Percentiles rank a stretch among this genome's conserved stretches.
Evolutionary conservation across 2,888 invertebrate species (phyloP).

Genomic region (Sinelater perroti): DNA sequence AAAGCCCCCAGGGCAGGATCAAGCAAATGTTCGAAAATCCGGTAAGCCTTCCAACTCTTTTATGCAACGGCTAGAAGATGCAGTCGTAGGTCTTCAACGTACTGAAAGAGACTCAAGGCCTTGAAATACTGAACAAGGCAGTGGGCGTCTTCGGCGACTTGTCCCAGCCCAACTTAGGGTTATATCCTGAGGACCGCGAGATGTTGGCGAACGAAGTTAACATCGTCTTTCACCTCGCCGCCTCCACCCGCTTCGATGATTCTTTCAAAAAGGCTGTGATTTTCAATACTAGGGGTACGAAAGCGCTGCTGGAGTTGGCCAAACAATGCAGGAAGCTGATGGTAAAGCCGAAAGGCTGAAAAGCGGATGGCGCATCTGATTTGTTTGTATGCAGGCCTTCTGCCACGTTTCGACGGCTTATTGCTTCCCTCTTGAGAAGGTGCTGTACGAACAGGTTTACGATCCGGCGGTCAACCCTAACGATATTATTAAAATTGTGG

Average conservation of each 20-base stretch:
- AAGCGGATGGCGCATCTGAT: no score
- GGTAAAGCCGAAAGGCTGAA: slow-evolving; percentile 62
- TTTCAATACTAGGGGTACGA: slow-evolving; percentile 92
- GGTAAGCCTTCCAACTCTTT: slow-evolving; percentile 79
- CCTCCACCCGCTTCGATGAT: slow-evolving; percentile 87
- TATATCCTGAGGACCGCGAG: slow-evolving; percentile 72
- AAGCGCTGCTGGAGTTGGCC: slow-evolving; percentile 84
- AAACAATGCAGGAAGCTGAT: slow-evolving; percentile 78
- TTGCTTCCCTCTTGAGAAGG: slow-evolving; percentile 84
- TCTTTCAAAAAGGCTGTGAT: slow-evolving; percentile 87
- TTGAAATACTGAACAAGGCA: slow-evolving; percentile 69
- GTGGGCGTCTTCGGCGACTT: slow-evolving; percentile 5
- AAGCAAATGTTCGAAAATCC: slow-evolving; percentile 75
- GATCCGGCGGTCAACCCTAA: slow-evolving; percentile 82
- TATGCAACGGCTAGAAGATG: neutral
- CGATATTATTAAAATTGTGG: slow-evolving; percentile 77
- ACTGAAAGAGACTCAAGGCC: slow-evolving; percentile 67
- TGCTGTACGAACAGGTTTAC: slow-evolving; percentile 86
- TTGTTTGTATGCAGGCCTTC: no score
- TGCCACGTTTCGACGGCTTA: slow-evolving; percentile 90
- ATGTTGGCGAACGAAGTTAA: slow-evolving; percentile 73
- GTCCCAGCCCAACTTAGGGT: slow-evolving; percentile 66
- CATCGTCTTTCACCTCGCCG: slow-evolving; percentile 84
- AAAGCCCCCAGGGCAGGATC: slow-evolving; percentile 76
- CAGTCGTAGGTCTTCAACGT: neutral